Percentiles rank a stretch among this genome's conserved stretches.
Conservation (phyloP, 2,888 invertebrate genomes). For the Ornithoptera alexandrae region DNA sequence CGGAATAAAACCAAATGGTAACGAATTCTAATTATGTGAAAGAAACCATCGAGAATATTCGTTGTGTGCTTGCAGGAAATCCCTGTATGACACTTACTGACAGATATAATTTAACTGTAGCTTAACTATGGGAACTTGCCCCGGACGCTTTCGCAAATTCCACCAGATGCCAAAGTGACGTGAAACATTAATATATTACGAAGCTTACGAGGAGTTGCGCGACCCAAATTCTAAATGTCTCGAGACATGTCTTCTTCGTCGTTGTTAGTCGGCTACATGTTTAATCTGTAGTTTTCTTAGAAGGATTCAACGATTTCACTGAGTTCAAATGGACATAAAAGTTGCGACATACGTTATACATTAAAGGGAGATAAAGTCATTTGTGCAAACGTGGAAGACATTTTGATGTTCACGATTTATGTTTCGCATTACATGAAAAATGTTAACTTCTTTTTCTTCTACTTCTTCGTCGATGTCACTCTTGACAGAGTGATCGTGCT, state of each 20-base stretch:
- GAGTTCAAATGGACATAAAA: too few relatives aligned
- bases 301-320: conserved; percentile 5
- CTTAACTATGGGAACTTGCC: conserved; percentile 19
- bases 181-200: conserved; percentile 29
- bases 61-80: neutral
- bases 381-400: too few relatives aligned
- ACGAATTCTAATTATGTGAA: too few relatives aligned
- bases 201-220: conserved; percentile 21
- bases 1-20: too few relatives aligned
- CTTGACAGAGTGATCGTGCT: too few relatives aligned
- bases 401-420: too few relatives aligned
- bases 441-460: too few relatives aligned
- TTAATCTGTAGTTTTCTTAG: conserved; percentile 2
- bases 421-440: too few relatives aligned
- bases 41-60: too few relatives aligned
- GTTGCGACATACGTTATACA: too few relatives aligned
- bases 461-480: too few relatives aligned
- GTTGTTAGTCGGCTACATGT: neutral
- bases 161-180: conserved; percentile 28
- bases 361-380: too few relatives aligned
- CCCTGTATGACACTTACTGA: conserved; percentile 13
- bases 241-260: conserved; percentile 11
- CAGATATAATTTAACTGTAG: conserved; percentile 21
- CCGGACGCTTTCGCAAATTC: conserved; percentile 23
- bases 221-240: conserved; percentile 28